Base-by-base conservation (phyloP, 2,888 invertebrate species). In the Microplitis manilae region DNA sequence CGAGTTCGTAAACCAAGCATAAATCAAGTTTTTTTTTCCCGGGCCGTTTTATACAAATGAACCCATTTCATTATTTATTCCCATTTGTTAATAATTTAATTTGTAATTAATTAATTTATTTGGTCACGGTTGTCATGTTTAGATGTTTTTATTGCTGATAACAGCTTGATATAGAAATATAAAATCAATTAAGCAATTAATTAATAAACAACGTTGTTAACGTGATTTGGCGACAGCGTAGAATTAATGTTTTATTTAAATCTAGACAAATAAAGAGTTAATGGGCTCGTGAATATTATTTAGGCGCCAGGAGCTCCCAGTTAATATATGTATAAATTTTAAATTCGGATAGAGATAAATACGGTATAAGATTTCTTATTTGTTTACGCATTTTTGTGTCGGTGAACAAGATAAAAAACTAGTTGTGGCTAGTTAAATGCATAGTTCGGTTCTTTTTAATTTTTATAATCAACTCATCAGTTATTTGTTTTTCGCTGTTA, bases 261-360 rank as follows among this genome's bases (percentile, higher is more conserved):
- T 30, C 2, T 30, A 30, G 30, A 30, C 30, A 2, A 30, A 2
- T 30, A 30, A 30, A 30, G 30, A 50, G 50, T 50, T 77, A 79
- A 79, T 67, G 67, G 62, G 59, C 41, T 65, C 40, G 59, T 60
- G 65, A 41, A 76, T 75, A 73, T 73, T 68, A 65, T 59, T 68
- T 68, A 61, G 79, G 75, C 77, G 75, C 73, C 76, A 73, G 77
- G 67, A 77, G 77, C 75, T 50, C 50, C 5, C 2, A 30, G 13
- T 50, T 13, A 50, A 8, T 8, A 13, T 13, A 50, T 8, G 50
- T 13, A 50, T 50, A 50, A 50, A 9, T 50, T 50, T 50, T 13
- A 50, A 50, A 13, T 50, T 13, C 50, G 50, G 13, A 8, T 13
- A 13, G 1, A 20, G 20, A 17, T 15, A 15, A 62, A 62, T 62